Percentiles rank a stretch among this genome's conserved stretches.
phyloP scores from a whole-genome alignment of 2,113 vertebrate genomes.

The Nothobranchius kuhntae region DNA sequence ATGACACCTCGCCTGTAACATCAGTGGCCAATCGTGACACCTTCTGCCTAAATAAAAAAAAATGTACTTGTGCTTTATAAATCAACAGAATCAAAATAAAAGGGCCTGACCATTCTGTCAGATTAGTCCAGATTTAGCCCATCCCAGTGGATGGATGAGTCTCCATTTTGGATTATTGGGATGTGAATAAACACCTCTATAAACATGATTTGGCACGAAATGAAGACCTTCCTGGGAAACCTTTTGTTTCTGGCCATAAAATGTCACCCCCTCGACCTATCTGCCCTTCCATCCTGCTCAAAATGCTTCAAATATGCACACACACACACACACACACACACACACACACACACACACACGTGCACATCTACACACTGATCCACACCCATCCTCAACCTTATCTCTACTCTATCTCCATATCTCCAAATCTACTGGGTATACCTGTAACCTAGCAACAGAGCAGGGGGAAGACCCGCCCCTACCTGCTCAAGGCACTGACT shows the following conservation, averaged over 20 bases:
- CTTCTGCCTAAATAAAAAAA: neutral
- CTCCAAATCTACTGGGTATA: slow-evolving; percentile 79
- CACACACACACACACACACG: slow-evolving; percentile 9
- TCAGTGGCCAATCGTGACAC: slow-evolving; percentile 1
- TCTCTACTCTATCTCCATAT: slow-evolving; percentile 76
- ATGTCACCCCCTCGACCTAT: slow-evolving; percentile 34
- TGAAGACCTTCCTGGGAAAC: slow-evolving; percentile 29
- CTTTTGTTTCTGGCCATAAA: slow-evolving; percentile 24
- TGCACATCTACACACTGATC: slow-evolving; percentile 23
- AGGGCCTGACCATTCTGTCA: neutral
- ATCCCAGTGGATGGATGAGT: slow-evolving; percentile 23
- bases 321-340: neutral
- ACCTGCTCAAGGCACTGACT: slow-evolving; percentile 73
- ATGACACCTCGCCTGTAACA: slow-evolving; percentile 17
- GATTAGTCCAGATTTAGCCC: slow-evolving; percentile 11
- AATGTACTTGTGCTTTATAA: neutral
- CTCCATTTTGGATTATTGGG: slow-evolving; percentile 15
- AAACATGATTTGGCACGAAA: slow-evolving; percentile 4
- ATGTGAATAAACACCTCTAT: slow-evolving; percentile 25
- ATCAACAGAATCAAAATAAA: neutral
- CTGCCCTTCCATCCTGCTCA: slow-evolving; percentile 42
- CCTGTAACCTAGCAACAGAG: slow-evolving; percentile 86
- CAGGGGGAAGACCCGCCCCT: slow-evolving; percentile 73
- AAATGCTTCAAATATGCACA: slow-evolving; percentile 18
- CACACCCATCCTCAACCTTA: slow-evolving; percentile 67